Base-by-base conservation (phyloP, 2,113 vertebrate species). In the Siniperca chuatsi region DNA sequence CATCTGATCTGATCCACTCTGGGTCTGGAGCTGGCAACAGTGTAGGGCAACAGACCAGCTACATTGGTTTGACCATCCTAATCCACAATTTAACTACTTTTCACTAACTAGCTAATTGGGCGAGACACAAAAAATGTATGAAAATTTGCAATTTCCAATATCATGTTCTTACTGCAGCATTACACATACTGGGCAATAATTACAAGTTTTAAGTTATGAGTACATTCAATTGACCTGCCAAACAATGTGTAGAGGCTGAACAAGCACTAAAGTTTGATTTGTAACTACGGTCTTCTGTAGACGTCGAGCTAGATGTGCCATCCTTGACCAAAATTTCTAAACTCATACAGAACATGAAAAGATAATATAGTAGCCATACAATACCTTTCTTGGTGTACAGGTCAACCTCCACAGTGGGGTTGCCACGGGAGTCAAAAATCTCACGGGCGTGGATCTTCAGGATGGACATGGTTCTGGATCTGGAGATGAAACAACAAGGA, bases 371-470 rank as follows among this genome's bases (percentile, higher is more conserved):
- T 2, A 82, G 23, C 10, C 21, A 69, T 81, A 73, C 52, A 90
- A 42, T 95, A 99, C 98, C 98, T 97, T 99, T 99, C 62, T 94
- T 88, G 55, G 98, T 99, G 86, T 61, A 97, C 33, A 99, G 96
- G 75, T 99, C 98, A 8, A 99, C 98, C 85, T 99, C 98, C 42
- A 99, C 98, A 0, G 98, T 99, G 96, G 98, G 98, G 81, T 99
- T 99, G n/a, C 98, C 98, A 95, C 98, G 98, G 11, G 98, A 99
- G 95, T 99, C 98, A 4, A 99, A 97, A 93, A 99, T 99, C 92
- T 99, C 97, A 85, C 98, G 97, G 87, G 98, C 97, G 0, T 95
- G 90, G 85, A 99, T 90, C 96, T 96, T 99, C 65, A 97, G 95
- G 82, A 99, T 95, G 13, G 98, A 98, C 98, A 99, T 99, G 89